Conservation (phyloP, 1,140 invertebrate genomes). For the Antheraea pernyi region DNA sequence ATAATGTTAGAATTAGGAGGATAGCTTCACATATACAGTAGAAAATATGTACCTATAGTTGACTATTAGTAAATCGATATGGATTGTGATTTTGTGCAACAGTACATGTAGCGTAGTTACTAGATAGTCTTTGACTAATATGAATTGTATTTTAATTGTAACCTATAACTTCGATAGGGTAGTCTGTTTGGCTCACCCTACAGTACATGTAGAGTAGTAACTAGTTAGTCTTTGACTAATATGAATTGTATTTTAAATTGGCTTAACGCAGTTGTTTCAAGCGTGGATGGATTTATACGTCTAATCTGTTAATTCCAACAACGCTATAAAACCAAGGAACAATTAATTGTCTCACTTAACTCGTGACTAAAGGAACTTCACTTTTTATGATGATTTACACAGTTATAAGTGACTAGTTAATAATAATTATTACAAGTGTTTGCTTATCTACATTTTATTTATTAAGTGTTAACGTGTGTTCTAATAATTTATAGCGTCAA, state of each 20-base stretch:
- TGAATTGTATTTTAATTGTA: not conserved
- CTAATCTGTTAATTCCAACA: not conserved
- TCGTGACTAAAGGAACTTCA: slow-evolving; percentile 2
- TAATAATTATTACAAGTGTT: not conserved
- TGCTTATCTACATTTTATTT: not conserved
- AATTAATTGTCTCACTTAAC: slow-evolving; percentile 10
- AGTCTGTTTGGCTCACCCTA: no score
- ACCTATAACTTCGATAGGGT: no score
- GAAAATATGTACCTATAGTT: no score
- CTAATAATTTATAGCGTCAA: not conserved
- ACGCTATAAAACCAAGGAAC: not conserved
- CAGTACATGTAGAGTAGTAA: no score
- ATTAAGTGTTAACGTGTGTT: not conserved
- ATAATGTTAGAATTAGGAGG: no score
- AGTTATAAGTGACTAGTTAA: slow-evolving; percentile 5
- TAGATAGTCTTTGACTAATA: not conserved
- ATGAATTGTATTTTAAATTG: not conserved
- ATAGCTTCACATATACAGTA: no score
- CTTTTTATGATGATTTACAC: slow-evolving; percentile 12
- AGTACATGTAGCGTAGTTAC: no score
- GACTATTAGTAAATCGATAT: no score
- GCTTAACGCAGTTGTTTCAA: not conserved
- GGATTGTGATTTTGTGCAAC: no score
- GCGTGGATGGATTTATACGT: not conserved
- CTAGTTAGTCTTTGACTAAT: not conserved